Conservation (phyloP, 2,888 invertebrate genomes). For the Andrena hattorfiana region DNA sequence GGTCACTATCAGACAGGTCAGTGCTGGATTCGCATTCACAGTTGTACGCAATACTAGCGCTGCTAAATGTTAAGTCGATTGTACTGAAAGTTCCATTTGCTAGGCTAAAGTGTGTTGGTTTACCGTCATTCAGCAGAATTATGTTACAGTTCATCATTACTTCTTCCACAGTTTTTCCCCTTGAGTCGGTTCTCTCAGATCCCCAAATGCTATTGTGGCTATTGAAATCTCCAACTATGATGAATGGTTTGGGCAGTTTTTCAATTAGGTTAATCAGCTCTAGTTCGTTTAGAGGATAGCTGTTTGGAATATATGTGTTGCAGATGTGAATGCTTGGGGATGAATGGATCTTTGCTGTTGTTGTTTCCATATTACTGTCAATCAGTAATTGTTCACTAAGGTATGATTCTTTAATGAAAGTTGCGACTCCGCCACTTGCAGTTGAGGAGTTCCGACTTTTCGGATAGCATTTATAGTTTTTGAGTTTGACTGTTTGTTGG, state of each 20-base stretch:
- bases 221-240: constrained; percentile 69
- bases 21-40: background rate
- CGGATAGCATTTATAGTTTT: background rate
- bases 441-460: background rate
- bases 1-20: constrained; percentile 5
- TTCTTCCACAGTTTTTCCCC: constrained; percentile 65
- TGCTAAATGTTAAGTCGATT: constrained; percentile 5
- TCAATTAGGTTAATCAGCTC: constrained; percentile 49
- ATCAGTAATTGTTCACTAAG: background rate
- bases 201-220: constrained; percentile 58
- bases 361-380: constrained; percentile 37
- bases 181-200: constrained; percentile 42
- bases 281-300: background rate
- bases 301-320: constrained; percentile 57
- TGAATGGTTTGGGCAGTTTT: constrained; percentile 62
- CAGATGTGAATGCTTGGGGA: constrained; percentile 37
- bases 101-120: constrained; percentile 6
- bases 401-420: background rate
- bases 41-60: background rate
- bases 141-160: constrained; percentile 4
- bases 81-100: constrained; percentile 4
- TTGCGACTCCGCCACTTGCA: constrained; percentile 4
- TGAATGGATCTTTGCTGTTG: constrained; percentile 14
- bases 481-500: background rate
- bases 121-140: background rate